Percentiles rank a stretch among this genome's conserved stretches.
These are phyloP conservation scores for Brachypterus glaber DNA, from an alignment of 2,888 invertebrate species.

Conservation along the genomic window DNA sequence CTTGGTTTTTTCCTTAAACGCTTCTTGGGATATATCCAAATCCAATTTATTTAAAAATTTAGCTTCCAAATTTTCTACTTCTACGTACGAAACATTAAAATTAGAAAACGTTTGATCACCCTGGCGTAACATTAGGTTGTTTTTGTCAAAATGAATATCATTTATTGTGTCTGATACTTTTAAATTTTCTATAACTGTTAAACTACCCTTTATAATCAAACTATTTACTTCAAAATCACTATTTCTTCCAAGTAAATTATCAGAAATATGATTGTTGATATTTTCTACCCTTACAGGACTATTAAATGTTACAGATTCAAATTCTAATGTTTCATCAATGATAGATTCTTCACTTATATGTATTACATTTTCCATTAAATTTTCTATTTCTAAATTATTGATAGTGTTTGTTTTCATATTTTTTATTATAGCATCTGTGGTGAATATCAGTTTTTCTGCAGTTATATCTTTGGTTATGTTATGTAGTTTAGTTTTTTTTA, in stretches of 20 bases:
- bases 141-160: slow-evolving; percentile 27
- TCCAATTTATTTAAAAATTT: slow-evolving; percentile 28
- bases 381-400: slow-evolving; percentile 26
- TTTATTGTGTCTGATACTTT: slow-evolving; percentile 30
- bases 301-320: slow-evolving; percentile 27
- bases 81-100: slow-evolving; percentile 24
- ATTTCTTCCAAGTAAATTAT: slow-evolving; percentile 26
- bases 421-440: slow-evolving; percentile 24
- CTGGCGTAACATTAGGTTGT: slow-evolving; percentile 30
- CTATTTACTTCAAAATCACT: slow-evolving; percentile 23
- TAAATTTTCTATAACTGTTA: slow-evolving; percentile 27
- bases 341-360: slow-evolving; percentile 26
- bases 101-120: slow-evolving; percentile 36
- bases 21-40: slow-evolving; percentile 10
- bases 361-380: slow-evolving; percentile 27
- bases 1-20: slow-evolving; percentile 7
- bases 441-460: slow-evolving; percentile 27
- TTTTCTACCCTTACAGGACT: slow-evolving; percentile 22
- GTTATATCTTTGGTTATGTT: slow-evolving; percentile 23
- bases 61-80: slow-evolving; percentile 24
- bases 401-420: slow-evolving; percentile 25
- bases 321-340: slow-evolving; percentile 21
- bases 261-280: slow-evolving; percentile 30
- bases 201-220: slow-evolving; percentile 30
- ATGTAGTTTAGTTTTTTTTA: slow-evolving; percentile 13